Base-by-base conservation (phyloP, 1,140 invertebrate genomes). In the Tenebrio molitor region DNA sequence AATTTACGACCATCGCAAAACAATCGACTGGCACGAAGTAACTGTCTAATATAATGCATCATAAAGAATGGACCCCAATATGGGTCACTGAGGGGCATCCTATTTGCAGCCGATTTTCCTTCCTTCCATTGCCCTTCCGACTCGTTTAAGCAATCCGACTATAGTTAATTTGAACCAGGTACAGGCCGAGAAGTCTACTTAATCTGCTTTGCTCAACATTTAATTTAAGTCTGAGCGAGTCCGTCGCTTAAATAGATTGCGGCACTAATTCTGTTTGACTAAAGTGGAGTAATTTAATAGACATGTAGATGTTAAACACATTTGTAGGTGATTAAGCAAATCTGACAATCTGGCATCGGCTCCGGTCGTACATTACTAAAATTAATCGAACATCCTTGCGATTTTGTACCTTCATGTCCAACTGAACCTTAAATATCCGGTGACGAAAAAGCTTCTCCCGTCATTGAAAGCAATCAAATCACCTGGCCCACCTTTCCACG, bases 321-420 rank as follows among this genome's bases (percentile, higher is more conserved):
- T 66, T 66, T 66, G 64, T 66, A 66, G 64, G 64, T 66, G 64
- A 66, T 66, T 66, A 66, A 66, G 64, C 64, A 66, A 58, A 58
- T 21, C 39, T 66, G 36, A 66, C 36, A 44, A 44, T 44, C 64
- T 66, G 64, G 64, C 64, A 66, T 12, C 36, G n/a, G 36, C 44
- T 66, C 25, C 34, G n/a, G 14, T 14, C 36, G 25, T 42, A 44
- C 21, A 66, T 66, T 66, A 66, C 21, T 25, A 58, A 58, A 25
- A 58, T 58, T 58, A 58, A 58, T 58, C 50, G 29, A 12, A 25
- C n/a, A 29, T 53, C 6, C 21, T 25, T 29, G 10, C 50, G 8
- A 12, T 58, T 58, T 29, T 58, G 25, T 14, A 14, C 23, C 21
- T 14, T 15, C 44, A 21, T 50, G 5, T 50, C 8, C 25, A 29